Evolutionary conservation across 2,888 invertebrate genomes (phyloP), one percentile per base, ranked within the genome.

Genomic region (Apomyelois bistriatella): DNA sequence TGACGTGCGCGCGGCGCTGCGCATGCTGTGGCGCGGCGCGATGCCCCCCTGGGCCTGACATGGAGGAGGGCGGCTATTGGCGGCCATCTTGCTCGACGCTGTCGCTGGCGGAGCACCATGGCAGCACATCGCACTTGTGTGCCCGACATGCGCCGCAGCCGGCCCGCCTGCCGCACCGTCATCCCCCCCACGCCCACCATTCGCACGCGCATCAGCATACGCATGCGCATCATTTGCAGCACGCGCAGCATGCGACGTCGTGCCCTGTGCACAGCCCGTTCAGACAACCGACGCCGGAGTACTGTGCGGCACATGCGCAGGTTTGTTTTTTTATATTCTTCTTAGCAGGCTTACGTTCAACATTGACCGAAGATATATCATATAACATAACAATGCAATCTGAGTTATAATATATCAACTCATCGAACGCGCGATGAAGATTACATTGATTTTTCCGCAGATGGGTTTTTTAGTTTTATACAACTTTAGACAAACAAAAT

Each of bases 261-360:
- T 95, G 95, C 72, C 95, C 95, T 46, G 94, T 95, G 71, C 95
- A 95, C 85, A 94, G 94, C 72, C 94, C 95, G 22, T 94, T 94
- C 79, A 88, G 95, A 60, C 94, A 93, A 66, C 89, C 88, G 17
- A 83, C 88, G 66, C 90, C 90, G 40, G 89, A 90, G 58, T 90
- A 83, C 62, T 90, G 90, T 68, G 89, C 89, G 12, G 88, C 88
- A 40, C 89, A 89, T 68, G 82, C 89, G 62, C 90, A 90, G 90
- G 90, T 90, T 67, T 58, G 68, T 43, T 38, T 9, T 10, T 32
- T 32, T 32, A 32, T 6, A 16, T 16, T 38, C 6, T 13, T 6
- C 1, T 13, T 38, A 22, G n/a, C n/a, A n/a, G 22, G 5, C 22
- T 22, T 22, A n/a, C 22, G 22, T 3, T 22, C 22, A 22, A 3